A percentile compares a stretch with the other conserved stretches of the same genome.
These are phyloP conservation scores for Zingel zingel DNA, from an alignment of 2,113 vertebrate genomes.

Conservation along the genomic window DNA sequence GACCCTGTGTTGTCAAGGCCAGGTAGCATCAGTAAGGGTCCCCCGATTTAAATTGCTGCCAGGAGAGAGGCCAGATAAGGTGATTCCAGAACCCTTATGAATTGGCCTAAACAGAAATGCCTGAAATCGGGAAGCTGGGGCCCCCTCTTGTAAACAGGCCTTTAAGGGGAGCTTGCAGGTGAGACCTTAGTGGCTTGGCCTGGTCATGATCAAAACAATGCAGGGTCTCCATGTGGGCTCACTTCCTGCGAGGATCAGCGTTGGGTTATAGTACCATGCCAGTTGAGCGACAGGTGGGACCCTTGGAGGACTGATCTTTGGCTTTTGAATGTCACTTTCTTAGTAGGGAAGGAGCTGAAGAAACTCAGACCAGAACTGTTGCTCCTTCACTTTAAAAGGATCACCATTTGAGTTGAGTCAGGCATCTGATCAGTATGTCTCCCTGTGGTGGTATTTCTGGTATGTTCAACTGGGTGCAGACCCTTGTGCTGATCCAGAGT, in stretches of 20 bases:
- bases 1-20: constrained; percentile 8
- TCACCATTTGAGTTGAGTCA: too few relatives aligned
- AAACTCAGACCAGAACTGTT: too few relatives aligned
- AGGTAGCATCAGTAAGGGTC: constrained; percentile 18
- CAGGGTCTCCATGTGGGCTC: background rate
- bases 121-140: constrained; percentile 23
- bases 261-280: background rate
- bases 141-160: background rate
- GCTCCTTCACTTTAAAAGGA: too few relatives aligned
- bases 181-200: background rate
- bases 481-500: background rate
- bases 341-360: background rate
- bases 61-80: constrained; percentile 13
- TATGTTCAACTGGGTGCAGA: background rate
- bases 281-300: background rate
- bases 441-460: background rate
- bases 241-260: background rate
- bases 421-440: too few relatives aligned
- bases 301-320: background rate
- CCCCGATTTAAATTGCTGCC: background rate
- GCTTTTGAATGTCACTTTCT: background rate
- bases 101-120: constrained; percentile 29
- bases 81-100: constrained; percentile 7
- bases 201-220: constrained; percentile 29
- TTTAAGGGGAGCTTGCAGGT: constrained; percentile 1